These are phyloP conservation scores for Lacanobia wlatinum DNA, from an alignment of 2,888 invertebrate species.

Conservation along the genomic window DNA sequence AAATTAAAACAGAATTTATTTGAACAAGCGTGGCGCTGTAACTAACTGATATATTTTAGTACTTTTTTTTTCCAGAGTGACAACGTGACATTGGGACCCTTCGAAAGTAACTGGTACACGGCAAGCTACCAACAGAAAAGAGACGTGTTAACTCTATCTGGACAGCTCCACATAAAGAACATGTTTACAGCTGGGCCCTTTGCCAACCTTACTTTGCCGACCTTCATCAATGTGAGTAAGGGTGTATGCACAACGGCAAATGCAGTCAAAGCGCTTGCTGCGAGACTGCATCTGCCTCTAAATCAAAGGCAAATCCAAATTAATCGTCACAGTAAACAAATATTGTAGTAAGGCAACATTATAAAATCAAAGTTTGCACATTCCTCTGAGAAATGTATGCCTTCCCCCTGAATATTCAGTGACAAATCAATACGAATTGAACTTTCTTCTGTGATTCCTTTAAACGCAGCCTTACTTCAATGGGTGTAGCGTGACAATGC, in stretches of 20 bases:
- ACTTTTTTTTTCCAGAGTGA: constrained; percentile 73
- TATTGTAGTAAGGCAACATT: too few relatives aligned
- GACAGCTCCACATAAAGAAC: constrained; percentile 77
- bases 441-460: neutral
- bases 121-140: constrained; percentile 72
- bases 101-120: constrained; percentile 83
- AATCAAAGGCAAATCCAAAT: neutral
- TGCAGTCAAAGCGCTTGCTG: neutral
- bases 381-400: too few relatives aligned
- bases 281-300: neutral
- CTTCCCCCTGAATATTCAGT: too few relatives aligned
- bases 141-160: constrained; percentile 74
- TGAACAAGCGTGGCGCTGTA: neutral
- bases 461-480: neutral
- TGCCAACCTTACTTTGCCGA: constrained; percentile 79
- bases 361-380: too few relatives aligned
- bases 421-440: too few relatives aligned
- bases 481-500: constrained; percentile 14
- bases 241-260: neutral
- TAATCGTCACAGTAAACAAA: neutral
- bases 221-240: constrained; percentile 79
- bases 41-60: neutral
- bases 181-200: constrained; percentile 85
- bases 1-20: too few relatives aligned
- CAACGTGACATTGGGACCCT: constrained; percentile 78